Evolutionary conservation across 2,797 vertebrate species (phyloP), one percentile per base, ranked within the genome.

Genomic region (Rhynchonycteris naso): DNA sequence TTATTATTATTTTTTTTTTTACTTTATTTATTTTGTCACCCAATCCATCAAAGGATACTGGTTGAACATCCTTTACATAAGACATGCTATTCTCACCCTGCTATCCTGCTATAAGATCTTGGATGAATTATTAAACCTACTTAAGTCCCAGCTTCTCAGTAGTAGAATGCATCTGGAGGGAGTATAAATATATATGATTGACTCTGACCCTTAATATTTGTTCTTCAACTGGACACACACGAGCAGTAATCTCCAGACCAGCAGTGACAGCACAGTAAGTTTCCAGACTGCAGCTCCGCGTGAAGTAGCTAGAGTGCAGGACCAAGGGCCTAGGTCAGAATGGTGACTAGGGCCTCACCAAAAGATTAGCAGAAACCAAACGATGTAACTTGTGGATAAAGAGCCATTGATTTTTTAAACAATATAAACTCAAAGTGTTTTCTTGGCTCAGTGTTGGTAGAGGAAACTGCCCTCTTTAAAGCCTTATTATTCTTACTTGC

Each of bases 401-500:
- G 12, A 59, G 18, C 33, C 33, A 59, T 1, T 65, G 47, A 54
- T 8, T 47, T 66, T 79, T 58, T 15, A 10, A 16, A 59, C 59
- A 24, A 58, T 11, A 75, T 11, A 75, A 52, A 84, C 16, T 91
- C 76, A 2, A 93, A 68, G 3, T 65, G 10, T 84, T 56, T 80
- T 50, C 50, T 80, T 75, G 47, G 83, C 13, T 89, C 47, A 75
- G 54, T 71, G 69, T 12, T 59, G 15, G 30, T 15, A 69, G 59
- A 89, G 92, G 50, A 81, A 90, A 87, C 83, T 14, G 2, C 21
- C 2, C 13, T 90, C 19, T 89, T 79, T 91, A 85, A 68, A 85
- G 66, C 74, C n/a, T 88, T 58, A 38, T 28, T 9, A 72, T 59
- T 11, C 7, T 43, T 19, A 82, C 35, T n/a, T 75, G 33, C n/a